These are phyloP conservation scores for Sprattus sprattus DNA, from an alignment of 2,113 vertebrate genomes.

Conservation along the genomic window DNA sequence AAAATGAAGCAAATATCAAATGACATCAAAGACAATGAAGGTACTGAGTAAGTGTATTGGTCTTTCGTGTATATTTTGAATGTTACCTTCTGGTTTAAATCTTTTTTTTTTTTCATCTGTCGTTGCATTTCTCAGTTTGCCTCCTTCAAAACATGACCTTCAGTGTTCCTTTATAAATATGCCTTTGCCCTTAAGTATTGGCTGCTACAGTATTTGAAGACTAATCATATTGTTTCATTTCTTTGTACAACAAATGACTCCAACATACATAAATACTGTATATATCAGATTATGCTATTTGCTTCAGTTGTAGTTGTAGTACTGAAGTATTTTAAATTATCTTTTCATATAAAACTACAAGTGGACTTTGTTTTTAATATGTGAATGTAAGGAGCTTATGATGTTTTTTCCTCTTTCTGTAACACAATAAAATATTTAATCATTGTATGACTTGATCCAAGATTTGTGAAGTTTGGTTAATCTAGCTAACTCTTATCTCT, in stretches of 20 bases:
- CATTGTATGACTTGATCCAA: slow-evolving; percentile 32
- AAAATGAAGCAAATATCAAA: slow-evolving; percentile 74
- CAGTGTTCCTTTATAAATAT: slow-evolving; percentile 81
- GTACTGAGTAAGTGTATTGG: slow-evolving; percentile 74
- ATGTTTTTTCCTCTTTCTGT: slow-evolving; percentile 60
- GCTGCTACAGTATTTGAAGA: slow-evolving; percentile 78
- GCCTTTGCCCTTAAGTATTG: slow-evolving; percentile 72
- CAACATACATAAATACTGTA: slow-evolving; percentile 46
- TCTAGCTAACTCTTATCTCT: neutral
- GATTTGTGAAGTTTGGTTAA: neutral
- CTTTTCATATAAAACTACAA: slow-evolving; percentile 60
- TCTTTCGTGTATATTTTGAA: slow-evolving; percentile 57
- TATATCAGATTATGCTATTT: slow-evolving; percentile 53
- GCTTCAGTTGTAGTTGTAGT: slow-evolving; percentile 42
- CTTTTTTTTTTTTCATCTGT: slow-evolving; percentile 64
- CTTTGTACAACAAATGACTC: slow-evolving; percentile 67
- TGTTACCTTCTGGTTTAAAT: slow-evolving; percentile 74
- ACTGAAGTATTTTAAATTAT: slow-evolving; percentile 55
- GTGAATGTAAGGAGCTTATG: slow-evolving; percentile 53
- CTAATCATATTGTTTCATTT: slow-evolving; percentile 59
- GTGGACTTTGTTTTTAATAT: slow-evolving; percentile 60
- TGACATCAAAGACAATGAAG: slow-evolving; percentile 76
- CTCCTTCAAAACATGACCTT: slow-evolving; percentile 57
- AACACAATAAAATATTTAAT: slow-evolving; percentile 71
- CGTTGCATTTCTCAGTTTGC: slow-evolving; percentile 40